Evolutionary conservation across 23 tunicate genomes (phyloP).

Genomic region (Halocynthia roretzi): DNA sequence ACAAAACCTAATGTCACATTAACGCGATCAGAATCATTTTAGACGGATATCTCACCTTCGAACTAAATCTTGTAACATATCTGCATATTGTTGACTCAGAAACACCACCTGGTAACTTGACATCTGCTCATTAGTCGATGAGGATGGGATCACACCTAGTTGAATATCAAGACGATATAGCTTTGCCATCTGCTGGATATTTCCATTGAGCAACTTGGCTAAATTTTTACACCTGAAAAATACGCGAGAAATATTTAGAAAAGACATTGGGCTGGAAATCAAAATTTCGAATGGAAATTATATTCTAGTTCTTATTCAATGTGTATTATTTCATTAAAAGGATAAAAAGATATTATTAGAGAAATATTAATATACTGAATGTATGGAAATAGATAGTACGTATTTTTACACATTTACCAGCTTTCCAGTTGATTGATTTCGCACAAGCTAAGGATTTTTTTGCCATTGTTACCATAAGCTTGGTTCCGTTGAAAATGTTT

Average conservation of each 20-base stretch:
- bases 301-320: too few species aligned
- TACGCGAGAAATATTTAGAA: neutral
- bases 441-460: conserved; percentile 7
- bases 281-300: too few species aligned
- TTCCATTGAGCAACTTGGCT: conserved; percentile 5
- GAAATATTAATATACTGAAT: neutral
- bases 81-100: neutral
- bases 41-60: neutral
- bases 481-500: conserved; percentile 45
- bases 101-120: neutral
- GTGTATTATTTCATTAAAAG: too few species aligned
- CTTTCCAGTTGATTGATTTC: conserved; percentile 60
- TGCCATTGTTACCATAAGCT: conserved; percentile 52
- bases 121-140: too few species aligned
- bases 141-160: too few species aligned
- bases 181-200: conserved; percentile 12
- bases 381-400: neutral
- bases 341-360: too few species aligned
- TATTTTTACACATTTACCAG: conserved; percentile 34
- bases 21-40: neutral
- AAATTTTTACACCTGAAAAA: conserved; percentile 22
- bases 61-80: neutral
- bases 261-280: neutral
- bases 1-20: neutral
- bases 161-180: neutral